Evolutionary conservation across 2,888 invertebrate genomes (phyloP), one percentile per base, ranked within the genome.

Genomic region (Caenorhabditis sp.): DNA sequence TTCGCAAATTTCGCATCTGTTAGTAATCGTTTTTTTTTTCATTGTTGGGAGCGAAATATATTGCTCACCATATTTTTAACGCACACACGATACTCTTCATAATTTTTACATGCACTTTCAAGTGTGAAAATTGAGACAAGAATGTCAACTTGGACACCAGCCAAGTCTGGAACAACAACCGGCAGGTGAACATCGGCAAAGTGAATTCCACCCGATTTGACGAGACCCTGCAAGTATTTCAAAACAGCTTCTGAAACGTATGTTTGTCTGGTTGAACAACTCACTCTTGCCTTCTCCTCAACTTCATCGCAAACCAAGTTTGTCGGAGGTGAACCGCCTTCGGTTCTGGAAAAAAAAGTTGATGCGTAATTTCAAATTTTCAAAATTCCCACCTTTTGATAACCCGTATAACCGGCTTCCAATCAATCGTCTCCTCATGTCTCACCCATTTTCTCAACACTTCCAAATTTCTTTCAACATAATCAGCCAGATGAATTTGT

Each of bases 71-170:
- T 84, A 64, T 84, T 84, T 26, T 62, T 63, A 14, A 83, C 59
- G 43, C 81, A 79, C 51, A 66, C 67, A 55, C 61, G 58, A 65
- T 85, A 85, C 69, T 85, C 80, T 10, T 82, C 81, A 66, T 81
- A 75, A 55, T 66, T 81, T 14, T 75, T 69, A 62, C 85, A 85
- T 10, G 85, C 85, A 59, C 82, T 79, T 50, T 85, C 85, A 53
- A 85, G 66, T n/a, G 84, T 85, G 75, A 85, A 85, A 26, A 85
- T 79, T 23, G 83, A 77, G 17, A 84, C 78, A 10, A 83, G 60
- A 26, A 84, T 65, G 64, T 85, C 85, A 24, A 79, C 83, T 58
- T 66, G 57, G 14, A 69, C 65, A 23, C 51, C 69, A 0, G 59
- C 55, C 66, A 81, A 26, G 6, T 76, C 77, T 0, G 81, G 79